Percentiles rank a stretch among this genome's conserved stretches.
Conservation (phyloP, 2,888 invertebrate species). For the Callyntrura guangdongensis region DNA sequence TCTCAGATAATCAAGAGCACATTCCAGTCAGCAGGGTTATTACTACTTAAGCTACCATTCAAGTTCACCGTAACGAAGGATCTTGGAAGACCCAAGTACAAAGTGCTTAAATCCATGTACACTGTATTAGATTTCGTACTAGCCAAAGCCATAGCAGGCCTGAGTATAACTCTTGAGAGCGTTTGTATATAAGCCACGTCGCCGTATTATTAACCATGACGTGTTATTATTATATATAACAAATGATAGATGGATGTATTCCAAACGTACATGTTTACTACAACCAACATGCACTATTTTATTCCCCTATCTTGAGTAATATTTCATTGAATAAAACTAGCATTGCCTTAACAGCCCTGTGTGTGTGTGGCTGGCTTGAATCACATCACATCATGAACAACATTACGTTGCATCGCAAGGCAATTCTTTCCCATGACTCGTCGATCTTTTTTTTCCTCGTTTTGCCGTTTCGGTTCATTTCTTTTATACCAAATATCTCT, state of each 20-base stretch:
- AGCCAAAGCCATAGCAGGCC: neutral
- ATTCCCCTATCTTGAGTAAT: conserved; percentile 67
- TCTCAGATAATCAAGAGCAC: conserved; percentile 20
- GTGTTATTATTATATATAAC: neutral
- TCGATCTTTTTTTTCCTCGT: conserved; percentile 62
- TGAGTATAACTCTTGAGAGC: conserved; percentile 12
- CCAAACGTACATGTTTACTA: conserved; percentile 28
- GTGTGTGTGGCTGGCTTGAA: conserved; percentile 45
- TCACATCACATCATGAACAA: conserved; percentile 64
- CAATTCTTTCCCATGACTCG: conserved; percentile 73
- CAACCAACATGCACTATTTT: conserved; percentile 42
- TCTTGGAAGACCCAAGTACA: neutral
- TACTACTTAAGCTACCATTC: conserved; percentile 37
- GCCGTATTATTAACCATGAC: neutral
- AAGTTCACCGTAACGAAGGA: conserved; percentile 35
- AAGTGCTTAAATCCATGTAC: neutral
- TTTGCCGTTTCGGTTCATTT: conserved; percentile 76
- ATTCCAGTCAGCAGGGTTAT: conserved; percentile 23
- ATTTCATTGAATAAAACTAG: conserved; percentile 71
- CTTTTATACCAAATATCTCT: conserved; percentile 64
- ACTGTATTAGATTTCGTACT: neutral
- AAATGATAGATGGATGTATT: neutral
- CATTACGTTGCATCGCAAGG: conserved; percentile 61
- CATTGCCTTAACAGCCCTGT: conserved; percentile 40
- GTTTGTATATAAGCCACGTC: neutral